These are phyloP conservation scores for Pyrgus malvae DNA, from an alignment of 2,888 invertebrate genomes.

Conservation along the genomic window DNA sequence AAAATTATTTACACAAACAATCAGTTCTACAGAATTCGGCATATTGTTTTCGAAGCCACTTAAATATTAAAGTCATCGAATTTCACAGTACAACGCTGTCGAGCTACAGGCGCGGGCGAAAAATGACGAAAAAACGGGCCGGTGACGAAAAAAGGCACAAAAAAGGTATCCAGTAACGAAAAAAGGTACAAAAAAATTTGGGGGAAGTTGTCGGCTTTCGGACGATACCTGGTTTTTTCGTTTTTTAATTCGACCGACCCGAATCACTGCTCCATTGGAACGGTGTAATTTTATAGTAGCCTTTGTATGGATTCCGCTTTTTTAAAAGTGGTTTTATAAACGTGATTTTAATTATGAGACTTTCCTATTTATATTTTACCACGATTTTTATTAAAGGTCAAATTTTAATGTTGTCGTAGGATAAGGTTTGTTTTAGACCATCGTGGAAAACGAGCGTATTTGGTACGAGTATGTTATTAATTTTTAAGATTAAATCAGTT, in stretches of 20 bases:
- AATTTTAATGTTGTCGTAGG: no score
- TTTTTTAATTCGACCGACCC: conserved; percentile 41
- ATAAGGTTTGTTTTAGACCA: no score
- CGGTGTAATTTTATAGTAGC: conserved; percentile 42
- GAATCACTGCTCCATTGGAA: conserved; percentile 48
- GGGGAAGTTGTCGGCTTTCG: conserved; percentile 55
- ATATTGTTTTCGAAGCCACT: conserved; percentile 9
- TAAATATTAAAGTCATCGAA: conserved; percentile 25
- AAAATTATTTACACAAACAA: conserved; percentile 17
- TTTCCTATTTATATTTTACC: no score
- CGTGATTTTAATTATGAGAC: no score
- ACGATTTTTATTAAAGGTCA: no score
- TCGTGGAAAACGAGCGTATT: no score
- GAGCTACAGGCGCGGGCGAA: conserved; percentile 44
- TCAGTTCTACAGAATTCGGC: conserved; percentile 3
- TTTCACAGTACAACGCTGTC: conserved; percentile 39
- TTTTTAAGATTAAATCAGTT: no score
- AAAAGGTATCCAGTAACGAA: conserved; percentile 33
- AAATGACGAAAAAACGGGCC: conserved; percentile 31
- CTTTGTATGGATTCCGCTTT: no score
- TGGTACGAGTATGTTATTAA: no score
- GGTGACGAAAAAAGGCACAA: conserved; percentile 39
- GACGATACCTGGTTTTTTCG: conserved; percentile 49
- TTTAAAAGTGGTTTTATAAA: no score
- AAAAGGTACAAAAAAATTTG: conserved; percentile 42